Conservation (phyloP, 2,888 invertebrate species). For the Amiota communis region DNA sequence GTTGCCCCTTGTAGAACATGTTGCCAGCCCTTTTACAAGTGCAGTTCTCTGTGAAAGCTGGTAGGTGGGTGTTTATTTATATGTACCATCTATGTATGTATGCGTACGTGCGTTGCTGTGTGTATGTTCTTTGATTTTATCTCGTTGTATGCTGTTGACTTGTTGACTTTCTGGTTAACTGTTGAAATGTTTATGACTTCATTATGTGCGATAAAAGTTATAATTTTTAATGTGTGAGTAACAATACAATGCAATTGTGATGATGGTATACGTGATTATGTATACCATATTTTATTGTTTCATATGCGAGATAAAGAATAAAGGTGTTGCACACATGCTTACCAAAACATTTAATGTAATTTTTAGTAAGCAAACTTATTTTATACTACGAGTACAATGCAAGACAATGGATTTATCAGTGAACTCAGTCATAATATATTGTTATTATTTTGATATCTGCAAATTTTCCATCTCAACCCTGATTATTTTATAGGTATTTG, state of each 20-base stretch:
- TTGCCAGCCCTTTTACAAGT: conserved; percentile 14
- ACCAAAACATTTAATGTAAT: no score
- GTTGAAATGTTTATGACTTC: conserved; percentile 64
- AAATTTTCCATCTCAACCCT: no score
- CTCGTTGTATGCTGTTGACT: conserved; percentile 57
- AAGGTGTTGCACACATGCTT: no score
- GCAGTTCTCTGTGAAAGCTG: background rate
- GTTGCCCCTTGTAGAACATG: background rate
- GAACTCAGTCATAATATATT: no score
- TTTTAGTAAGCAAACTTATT: no score
- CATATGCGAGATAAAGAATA: no score
- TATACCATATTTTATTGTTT: background rate
- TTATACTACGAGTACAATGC: no score
- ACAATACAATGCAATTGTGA: conserved; percentile 15
- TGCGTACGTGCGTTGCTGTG: background rate
- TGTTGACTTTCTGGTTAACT: conserved; percentile 62
- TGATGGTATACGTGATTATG: background rate
- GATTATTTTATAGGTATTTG: no score
- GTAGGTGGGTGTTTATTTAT: background rate
- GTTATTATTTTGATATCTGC: no score
- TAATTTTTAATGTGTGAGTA: conserved; percentile 20
- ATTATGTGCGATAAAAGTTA: conserved; percentile 46
- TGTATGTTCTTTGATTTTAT: conserved; percentile 52
- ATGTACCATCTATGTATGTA: background rate
- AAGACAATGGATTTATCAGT: no score